Conservation (phyloP, 2,888 invertebrate species). For the Fragum sueziense region DNA sequence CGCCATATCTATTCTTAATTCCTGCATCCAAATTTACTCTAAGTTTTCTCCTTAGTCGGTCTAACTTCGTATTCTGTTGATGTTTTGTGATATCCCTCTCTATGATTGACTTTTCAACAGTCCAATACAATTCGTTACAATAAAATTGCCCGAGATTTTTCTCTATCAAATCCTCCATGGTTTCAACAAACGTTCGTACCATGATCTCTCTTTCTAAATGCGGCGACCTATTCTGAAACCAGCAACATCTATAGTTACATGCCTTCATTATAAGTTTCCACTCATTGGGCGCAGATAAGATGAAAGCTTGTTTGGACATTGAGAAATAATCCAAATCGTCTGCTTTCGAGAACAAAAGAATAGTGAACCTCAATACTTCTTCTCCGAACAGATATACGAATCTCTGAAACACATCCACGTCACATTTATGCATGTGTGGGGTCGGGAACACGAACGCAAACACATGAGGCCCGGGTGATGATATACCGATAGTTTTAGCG, state of each 20-base stretch:
- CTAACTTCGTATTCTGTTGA: conserved; percentile 48
- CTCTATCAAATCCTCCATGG: conserved; percentile 56
- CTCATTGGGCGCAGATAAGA: conserved; percentile 56
- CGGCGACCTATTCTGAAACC: conserved; percentile 59
- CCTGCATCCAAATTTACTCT: conserved; percentile 59
- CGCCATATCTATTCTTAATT: conserved; percentile 47
- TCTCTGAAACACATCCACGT: conserved; percentile 59
- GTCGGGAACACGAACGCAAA: conserved; percentile 62
- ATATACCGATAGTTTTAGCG: conserved; percentile 53
- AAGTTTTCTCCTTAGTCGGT: conserved; percentile 47
- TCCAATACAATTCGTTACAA: conserved; percentile 55
- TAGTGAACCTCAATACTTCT: conserved; percentile 52
- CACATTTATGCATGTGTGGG: conserved; percentile 62
- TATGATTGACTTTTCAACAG: conserved; percentile 57
- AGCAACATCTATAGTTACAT: conserved; percentile 56
- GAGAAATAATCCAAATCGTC: conserved; percentile 63
- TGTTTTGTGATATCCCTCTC: conserved; percentile 47
- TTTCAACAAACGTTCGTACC: conserved; percentile 60
- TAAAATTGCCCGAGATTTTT: conserved; percentile 56
- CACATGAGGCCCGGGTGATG: conserved; percentile 59
- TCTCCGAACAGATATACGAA: conserved; percentile 56
- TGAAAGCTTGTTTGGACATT: conserved; percentile 58
- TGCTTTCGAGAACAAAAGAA: conserved; percentile 57
- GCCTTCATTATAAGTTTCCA: conserved; percentile 63
- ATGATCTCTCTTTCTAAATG: conserved; percentile 59